A percentile compares a stretch with the other conserved stretches of the same genome.
Evolutionary conservation across 2,888 invertebrate species (phyloP).

Genomic region (Cheilosia pagana): DNA sequence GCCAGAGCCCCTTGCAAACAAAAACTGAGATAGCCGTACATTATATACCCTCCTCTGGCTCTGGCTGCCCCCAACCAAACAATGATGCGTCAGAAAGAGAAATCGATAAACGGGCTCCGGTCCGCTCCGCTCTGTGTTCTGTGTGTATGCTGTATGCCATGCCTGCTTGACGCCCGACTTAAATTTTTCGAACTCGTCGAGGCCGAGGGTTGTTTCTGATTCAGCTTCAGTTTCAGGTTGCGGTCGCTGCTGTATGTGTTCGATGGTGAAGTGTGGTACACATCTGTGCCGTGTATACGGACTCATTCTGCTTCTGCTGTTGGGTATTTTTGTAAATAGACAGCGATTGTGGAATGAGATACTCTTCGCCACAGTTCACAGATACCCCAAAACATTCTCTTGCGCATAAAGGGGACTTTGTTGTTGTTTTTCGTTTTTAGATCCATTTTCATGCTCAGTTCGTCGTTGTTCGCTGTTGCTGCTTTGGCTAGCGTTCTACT

Average conservation of each 20-base stretch:
- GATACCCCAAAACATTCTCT: constrained; percentile 42
- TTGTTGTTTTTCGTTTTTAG: constrained; percentile 25
- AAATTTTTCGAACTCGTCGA: constrained; percentile 46
- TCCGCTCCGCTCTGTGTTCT: constrained; percentile 12
- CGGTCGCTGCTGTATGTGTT: constrained; percentile 36
- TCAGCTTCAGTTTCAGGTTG: constrained; percentile 36
- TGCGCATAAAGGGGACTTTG: constrained; percentile 50
- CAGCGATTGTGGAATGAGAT: constrained; percentile 45
- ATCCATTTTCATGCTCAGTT: constrained; percentile 18
- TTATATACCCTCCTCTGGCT: constrained; percentile 29
- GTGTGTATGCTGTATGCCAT: constrained; percentile 9
- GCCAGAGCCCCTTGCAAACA: constrained; percentile 1
- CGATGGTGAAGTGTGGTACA: not conserved
- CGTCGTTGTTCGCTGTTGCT: constrained; percentile 17
- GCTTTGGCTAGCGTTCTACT: constrained; percentile 6
- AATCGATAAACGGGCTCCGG: constrained; percentile 53
- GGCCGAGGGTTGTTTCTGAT: constrained; percentile 49
- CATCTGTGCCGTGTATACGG: constrained; percentile 14
- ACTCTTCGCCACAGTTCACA: constrained; percentile 31
- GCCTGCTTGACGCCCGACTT: constrained; percentile 21
- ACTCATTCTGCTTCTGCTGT: no score
- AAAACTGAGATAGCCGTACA: constrained; percentile 23
- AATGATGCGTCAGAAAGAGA: constrained; percentile 47
- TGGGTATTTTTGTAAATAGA: constrained; percentile 53
- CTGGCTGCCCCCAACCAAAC: not conserved